Base-by-base conservation (phyloP, 2,888 invertebrate species). In the Corythucha ciliata region DNA sequence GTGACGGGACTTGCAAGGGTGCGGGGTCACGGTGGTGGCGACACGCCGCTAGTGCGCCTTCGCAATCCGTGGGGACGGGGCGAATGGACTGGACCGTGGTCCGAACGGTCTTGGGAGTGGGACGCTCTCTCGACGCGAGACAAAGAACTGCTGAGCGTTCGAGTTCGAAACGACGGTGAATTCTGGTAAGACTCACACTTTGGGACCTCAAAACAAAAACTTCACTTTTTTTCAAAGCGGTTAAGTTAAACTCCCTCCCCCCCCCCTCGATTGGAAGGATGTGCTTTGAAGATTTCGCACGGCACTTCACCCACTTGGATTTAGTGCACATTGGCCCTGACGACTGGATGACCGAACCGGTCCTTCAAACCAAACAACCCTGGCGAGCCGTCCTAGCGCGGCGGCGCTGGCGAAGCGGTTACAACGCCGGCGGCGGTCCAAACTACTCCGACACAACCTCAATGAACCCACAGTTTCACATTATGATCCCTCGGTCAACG, bases 241-340 rank as follows among this genome's bases (percentile, higher is more conserved):
- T 7, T n/a, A n/a, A n/a, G n/a, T n/a, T n/a, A n/a, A n/a, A n/a
- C n/a, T n/a, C n/a, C n/a, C n/a, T n/a, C n/a, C n/a, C n/a, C n/a
- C n/a, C n/a, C n/a, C n/a, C n/a, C n/a, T n/a, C n/a, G n/a, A n/a
- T n/a, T n/a, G n/a, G n/a, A 21, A 80, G 80, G 81, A 80, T 84
- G 79, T 76, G 78, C 14, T 78, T 82, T 65, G 75, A 74, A 45
- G 82, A 83, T 64, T 81, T 83, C 67, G 74, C 77, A 44, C 67
- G 72, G 14, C 74, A 76, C 64, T 83, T 82, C 69, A 75, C 75
- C 2, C 76, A 78, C 62, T 69, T 81, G 59, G 80, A 81, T 67
- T 72, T 84, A 62, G 81, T 83, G 58, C 83, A 83, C 66, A 75
- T 83, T 58, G 83, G 81, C 8, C 84, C 83, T 12, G 84, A 84